Percentiles rank a stretch among this genome's conserved stretches.
These are phyloP conservation scores for Parascotia fuliginaria DNA, from an alignment of 2,888 invertebrate species.

Conservation along the genomic window DNA sequence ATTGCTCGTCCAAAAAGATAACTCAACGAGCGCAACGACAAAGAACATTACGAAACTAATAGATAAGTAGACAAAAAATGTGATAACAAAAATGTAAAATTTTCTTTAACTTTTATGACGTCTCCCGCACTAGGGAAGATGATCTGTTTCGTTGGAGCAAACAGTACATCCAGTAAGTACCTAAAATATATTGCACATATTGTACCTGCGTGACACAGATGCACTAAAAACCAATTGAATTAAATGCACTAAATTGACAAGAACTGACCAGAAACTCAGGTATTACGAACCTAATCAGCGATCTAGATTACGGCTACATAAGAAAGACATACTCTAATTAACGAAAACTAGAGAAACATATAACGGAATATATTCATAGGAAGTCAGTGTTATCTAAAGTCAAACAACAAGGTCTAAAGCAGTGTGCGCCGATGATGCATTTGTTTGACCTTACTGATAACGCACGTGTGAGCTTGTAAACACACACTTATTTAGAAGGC, in stretches of 20 bases:
- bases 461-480: conserved; percentile 22
- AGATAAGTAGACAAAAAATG: neutral
- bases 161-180: too few species aligned
- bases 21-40: conserved; percentile 6
- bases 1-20: conserved; percentile 28
- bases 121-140: too few species aligned
- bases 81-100: neutral
- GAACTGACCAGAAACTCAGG: too few species aligned
- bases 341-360: neutral
- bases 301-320: too few species aligned
- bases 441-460: conserved; percentile 46
- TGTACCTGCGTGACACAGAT: too few species aligned
- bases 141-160: too few species aligned
- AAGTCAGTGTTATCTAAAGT: conserved; percentile 38
- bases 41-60: conserved; percentile 9
- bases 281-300: too few species aligned
- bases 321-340: neutral
- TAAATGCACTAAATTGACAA: too few species aligned
- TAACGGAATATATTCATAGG: conserved; percentile 13
- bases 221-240: too few species aligned
- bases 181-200: too few species aligned
- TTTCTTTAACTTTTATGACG: too few species aligned
- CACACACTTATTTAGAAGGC: conserved; percentile 38
- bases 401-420: conserved; percentile 43
- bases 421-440: conserved; percentile 42